These are phyloP conservation scores for Zele albiditarsus DNA, from an alignment of 2,888 invertebrate genomes.

Conservation along the genomic window DNA sequence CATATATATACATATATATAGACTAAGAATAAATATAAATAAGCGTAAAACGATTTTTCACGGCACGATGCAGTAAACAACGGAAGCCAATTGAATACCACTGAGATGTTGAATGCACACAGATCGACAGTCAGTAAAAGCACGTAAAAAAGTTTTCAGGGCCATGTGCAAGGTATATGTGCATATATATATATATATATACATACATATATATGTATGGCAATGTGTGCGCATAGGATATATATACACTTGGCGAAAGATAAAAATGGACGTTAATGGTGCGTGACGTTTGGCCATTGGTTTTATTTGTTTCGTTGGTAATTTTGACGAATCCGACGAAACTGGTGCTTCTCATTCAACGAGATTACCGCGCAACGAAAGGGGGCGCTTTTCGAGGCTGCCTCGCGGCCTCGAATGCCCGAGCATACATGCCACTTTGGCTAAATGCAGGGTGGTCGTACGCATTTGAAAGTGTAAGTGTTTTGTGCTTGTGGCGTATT, in stretches of 20 bases:
- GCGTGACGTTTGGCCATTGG: not conserved
- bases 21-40: not conserved
- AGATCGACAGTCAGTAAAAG: not conserved
- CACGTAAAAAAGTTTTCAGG: not conserved
- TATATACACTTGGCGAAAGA: constrained; percentile 1
- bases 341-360: constrained; percentile 46
- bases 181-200: not conserved
- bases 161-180: too few relatives aligned
- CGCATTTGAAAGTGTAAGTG: constrained; percentile 58
- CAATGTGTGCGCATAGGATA: not conserved
- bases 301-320: constrained; percentile 17
- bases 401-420: constrained; percentile 51
- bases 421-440: constrained; percentile 63
- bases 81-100: constrained; percentile 28
- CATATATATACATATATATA: not conserved
- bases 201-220: not conserved
- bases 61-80: constrained; percentile 24
- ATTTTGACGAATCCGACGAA: constrained; percentile 28
- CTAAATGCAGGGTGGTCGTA: constrained; percentile 62
- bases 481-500: constrained; percentile 51
- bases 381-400: constrained; percentile 53
- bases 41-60: constrained; percentile 30
- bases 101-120: constrained; percentile 1
- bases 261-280: not conserved
- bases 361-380: constrained; percentile 48